Evolutionary conservation across 2,888 invertebrate genomes (phyloP), one percentile per base, ranked within the genome.

Genomic region (Stenurella melanura): DNA sequence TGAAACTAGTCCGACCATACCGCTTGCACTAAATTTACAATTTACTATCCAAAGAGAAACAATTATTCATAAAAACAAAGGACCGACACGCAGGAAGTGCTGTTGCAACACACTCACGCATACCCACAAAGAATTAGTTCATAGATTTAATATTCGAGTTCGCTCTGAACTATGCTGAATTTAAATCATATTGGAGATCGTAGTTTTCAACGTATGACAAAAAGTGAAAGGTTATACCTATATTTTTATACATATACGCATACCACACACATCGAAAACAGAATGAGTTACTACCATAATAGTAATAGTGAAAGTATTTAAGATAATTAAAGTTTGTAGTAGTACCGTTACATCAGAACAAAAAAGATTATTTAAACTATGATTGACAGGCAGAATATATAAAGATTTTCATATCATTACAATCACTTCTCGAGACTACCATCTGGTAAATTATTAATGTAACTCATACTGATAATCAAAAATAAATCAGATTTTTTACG

Each of bases 211-310:
- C 6, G 30, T 9, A 42, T 15, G 42, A 42, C 12, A 2, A n/a
- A 7, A n/a, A 50, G n/a, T 50, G 50, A 50, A 50, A 50, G n/a
- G 50, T n/a, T 50, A 50, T 15, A 6, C 50, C n/a, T n/a, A 4
- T 15, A 6, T n/a, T 50, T 50, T 50, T 50, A 50, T 17, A n/a
- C n/a, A n/a, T n/a, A n/a, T 7, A n/a, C 15, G 9, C 30, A 34
- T 50, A n/a, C n/a, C n/a, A 50, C 50, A 50, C n/a, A n/a, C n/a
- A n/a, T 50, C 50, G n/a, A 50, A 50, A 50, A n/a, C 50, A 50
- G 15, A 50, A 50, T 50, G 15, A 15, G 42, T 12, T 42, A 17
- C 12, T 50, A 50, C 50, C n/a, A n/a, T n/a, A 34, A 34, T 34
- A 34, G 30, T n/a, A 50, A n/a, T 15, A 50, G 50, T 50, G 50